A percentile compares a stretch with the other conserved stretches of the same genome.
Evolutionary conservation across 1,140 invertebrate genomes (phyloP).

Genomic region (Drosophila melanogaster): DNA sequence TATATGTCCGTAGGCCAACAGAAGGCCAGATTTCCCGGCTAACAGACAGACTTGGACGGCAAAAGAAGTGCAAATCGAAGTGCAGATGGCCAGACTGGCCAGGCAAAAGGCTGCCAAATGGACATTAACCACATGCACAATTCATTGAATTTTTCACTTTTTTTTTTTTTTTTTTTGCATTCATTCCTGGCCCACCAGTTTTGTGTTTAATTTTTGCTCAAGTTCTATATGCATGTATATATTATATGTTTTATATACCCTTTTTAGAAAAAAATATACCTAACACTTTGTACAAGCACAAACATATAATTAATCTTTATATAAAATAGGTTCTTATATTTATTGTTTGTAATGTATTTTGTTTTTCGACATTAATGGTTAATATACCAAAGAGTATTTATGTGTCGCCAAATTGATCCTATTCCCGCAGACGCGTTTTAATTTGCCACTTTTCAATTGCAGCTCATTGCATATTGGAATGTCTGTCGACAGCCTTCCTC

Average conservation of each 20-base stretch:
- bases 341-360: neutral
- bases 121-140: constrained; percentile 69
- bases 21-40: constrained; percentile 24
- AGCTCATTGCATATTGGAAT: constrained; percentile 25
- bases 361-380: no score
- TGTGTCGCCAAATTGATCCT: neutral
- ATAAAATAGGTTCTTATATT: neutral
- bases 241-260: neutral
- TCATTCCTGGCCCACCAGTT: neutral
- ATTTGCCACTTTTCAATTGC: constrained; percentile 45
- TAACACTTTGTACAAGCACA: no score
- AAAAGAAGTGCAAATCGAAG: constrained; percentile 59
- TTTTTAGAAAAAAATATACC: neutral
- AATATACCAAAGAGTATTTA: neutral
- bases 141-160: constrained; percentile 49
- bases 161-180: neutral
- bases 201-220: neutral
- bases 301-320: neutral
- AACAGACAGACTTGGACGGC: constrained; percentile 8
- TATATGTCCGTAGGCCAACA: constrained; percentile 10
- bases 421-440: constrained; percentile 3
- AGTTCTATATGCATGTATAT: neutral
- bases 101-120: constrained; percentile 61
- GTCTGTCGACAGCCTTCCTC: constrained; percentile 8
- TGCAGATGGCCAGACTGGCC: constrained; percentile 40